A percentile compares a stretch with the other conserved stretches of the same genome.
phyloP scores from a whole-genome alignment of 2,113 vertebrate genomes.

The Paramormyrops kingsleyae region DNA sequence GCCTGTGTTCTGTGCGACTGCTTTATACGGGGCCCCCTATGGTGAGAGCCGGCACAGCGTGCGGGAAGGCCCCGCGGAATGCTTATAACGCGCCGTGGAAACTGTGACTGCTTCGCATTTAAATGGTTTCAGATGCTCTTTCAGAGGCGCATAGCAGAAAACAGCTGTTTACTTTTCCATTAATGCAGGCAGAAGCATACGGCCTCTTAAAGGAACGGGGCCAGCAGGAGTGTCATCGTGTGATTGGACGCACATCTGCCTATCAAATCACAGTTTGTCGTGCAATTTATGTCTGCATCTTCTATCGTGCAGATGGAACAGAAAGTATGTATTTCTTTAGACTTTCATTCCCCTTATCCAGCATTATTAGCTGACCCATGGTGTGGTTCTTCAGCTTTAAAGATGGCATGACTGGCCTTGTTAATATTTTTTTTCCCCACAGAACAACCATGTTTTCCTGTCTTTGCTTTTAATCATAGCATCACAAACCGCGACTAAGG shows the following conservation, averaged over 20 bases:
- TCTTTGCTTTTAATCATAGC: neutral
- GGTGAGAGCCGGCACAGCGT: slow-evolving; percentile 43
- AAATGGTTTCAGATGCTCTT: slow-evolving; percentile 66
- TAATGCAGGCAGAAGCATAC: slow-evolving; percentile 48
- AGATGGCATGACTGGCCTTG: neutral
- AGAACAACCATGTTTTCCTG: neutral
- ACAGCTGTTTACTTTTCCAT: slow-evolving; percentile 59
- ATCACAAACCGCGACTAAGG: neutral
- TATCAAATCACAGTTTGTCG: neutral
- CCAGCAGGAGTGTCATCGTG: slow-evolving; percentile 23
- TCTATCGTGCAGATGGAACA: neutral
- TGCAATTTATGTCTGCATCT: neutral
- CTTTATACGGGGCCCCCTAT: slow-evolving; percentile 50
- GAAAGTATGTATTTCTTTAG: neutral
- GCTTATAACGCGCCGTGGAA: slow-evolving; percentile 60
- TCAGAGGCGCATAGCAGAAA: slow-evolving; percentile 50
- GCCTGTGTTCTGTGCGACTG: slow-evolving; percentile 54
- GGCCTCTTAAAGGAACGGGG: slow-evolving; percentile 41
- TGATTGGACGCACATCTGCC: neutral
- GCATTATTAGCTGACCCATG: neutral
- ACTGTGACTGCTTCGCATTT: slow-evolving; percentile 68
- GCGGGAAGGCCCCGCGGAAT: slow-evolving; percentile 57
- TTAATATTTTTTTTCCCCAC: neutral
- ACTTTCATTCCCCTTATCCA: neutral
- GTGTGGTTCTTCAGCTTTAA: neutral